Evolutionary conservation across 2,113 vertebrate genomes (phyloP), one percentile per base, ranked within the genome.

Genomic region (Panthera leo): DNA sequence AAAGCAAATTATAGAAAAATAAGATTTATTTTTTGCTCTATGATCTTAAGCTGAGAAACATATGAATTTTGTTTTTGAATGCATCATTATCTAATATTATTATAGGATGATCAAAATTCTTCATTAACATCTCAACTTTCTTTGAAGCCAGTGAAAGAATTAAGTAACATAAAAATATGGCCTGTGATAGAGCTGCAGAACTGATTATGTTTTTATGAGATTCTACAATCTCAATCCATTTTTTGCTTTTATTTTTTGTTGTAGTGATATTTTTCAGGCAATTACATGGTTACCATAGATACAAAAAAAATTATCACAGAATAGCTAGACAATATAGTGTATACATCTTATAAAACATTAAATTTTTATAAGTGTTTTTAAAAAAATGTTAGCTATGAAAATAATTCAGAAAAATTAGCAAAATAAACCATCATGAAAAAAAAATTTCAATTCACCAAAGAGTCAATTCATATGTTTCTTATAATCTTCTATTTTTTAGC

Each of bases 21-120:
- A 95, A 67, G 10, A 25, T 48, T 95, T 89, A 45, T 34, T 53
- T 85, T 23, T 93, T 78, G 0, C 31, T 96, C 29, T 16, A 27
- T 95, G 16, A 53, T 83, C 53, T 58, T 95, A 70, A 48, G 48
- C 42, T 97, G 68, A 93, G 95, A 98, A 98, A 97, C 1, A 11
- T 80, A 89, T 0, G 4, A 91, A 36, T 42, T 58, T 25, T 25
- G 14, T 19, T 94, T 51, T 5, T 67, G 13, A 90, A 92, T 11
- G 0, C 73, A 13, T 67, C 27, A 51, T 36, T 84, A 71, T 6
- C 36, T 85, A 25, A 82, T 88, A 86, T 51, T 67, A 71, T 1
- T 75, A 90, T 21, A 82, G 58, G 9, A 70, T 0, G 71, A 93
- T 79, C 53, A n/a, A 45, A 88, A 96, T 29, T 34, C 3, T 91